These are phyloP conservation scores for Notothenia coriiceps DNA, from an alignment of 2,113 vertebrate species.

Conservation along the genomic window DNA sequence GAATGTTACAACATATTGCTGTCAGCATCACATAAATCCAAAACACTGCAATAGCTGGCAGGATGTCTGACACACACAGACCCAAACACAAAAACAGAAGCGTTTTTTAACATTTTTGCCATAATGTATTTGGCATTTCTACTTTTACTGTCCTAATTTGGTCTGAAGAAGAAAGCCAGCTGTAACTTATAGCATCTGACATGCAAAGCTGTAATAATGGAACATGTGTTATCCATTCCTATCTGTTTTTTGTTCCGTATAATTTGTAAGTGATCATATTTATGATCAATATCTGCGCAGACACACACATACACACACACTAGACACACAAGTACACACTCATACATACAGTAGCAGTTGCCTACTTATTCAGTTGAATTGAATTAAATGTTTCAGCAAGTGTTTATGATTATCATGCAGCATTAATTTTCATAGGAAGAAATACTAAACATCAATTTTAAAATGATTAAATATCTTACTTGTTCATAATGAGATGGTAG, in stretches of 20 bases:
- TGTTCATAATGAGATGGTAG: conserved; percentile 7
- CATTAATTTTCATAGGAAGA: conserved; percentile 12
- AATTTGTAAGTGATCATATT: background rate
- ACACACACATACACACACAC: background rate
- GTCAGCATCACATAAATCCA: conserved; percentile 16
- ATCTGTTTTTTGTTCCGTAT: background rate
- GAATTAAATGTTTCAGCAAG: conserved; percentile 6
- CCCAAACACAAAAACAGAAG: background rate
- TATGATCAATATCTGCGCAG: background rate
- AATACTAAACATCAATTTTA: background rate
- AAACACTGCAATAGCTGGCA: conserved; percentile 9
- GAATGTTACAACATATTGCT: conserved; percentile 9
- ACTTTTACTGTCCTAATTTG: background rate
- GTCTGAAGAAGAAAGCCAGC: background rate
- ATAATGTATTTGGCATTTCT: background rate
- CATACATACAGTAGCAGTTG: background rate
- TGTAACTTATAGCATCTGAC: background rate
- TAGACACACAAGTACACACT: background rate
- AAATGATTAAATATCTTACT: conserved; percentile 17
- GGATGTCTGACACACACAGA: background rate
- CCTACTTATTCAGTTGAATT: background rate
- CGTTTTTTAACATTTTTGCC: background rate
- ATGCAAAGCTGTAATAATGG: background rate
- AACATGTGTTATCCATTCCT: background rate
- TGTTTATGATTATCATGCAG: conserved; percentile 53